phyloP scores from a whole-genome alignment of 1,140 invertebrate genomes.

The Choristoneura fumiferana region DNA sequence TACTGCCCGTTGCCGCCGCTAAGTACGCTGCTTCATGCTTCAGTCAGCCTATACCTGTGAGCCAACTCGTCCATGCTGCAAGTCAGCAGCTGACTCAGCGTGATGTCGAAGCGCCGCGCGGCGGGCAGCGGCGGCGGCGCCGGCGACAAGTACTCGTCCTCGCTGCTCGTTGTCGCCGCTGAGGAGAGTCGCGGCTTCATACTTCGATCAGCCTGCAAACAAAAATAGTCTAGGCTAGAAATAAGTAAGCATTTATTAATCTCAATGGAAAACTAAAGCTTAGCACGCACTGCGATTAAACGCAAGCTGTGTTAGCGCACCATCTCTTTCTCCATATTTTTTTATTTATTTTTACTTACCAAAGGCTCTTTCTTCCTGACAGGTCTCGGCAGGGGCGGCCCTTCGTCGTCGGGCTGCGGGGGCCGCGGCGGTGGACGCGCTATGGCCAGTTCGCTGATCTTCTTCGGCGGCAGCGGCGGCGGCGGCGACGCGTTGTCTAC shows the following conservation, averaged over 20 bases:
- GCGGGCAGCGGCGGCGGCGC: constrained; percentile 68
- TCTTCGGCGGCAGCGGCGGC: constrained; percentile 91
- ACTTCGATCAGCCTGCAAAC: constrained; percentile 53
- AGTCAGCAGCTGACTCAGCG: constrained; percentile 88
- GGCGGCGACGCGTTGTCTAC: constrained; percentile 82
- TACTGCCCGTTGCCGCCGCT: constrained; percentile 57
- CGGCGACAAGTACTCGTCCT: constrained; percentile 84
- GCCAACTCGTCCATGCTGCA: constrained; percentile 89
- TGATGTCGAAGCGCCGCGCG: constrained; percentile 82
- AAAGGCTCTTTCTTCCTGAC: constrained; percentile 80
- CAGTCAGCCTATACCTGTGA: constrained; percentile 63
- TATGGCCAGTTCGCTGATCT: constrained; percentile 72
- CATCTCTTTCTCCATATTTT: too few relatives aligned
- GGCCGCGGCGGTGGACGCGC: constrained; percentile 83
- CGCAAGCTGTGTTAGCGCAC: too few relatives aligned
- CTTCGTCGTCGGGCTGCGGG: constrained; percentile 81
- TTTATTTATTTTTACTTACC: constrained; percentile 36
- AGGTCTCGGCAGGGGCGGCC: constrained; percentile 82
- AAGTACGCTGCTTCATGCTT: constrained; percentile 57
- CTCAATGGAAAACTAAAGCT: too few relatives aligned
- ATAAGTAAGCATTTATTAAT: too few relatives aligned
- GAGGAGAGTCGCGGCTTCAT: constrained; percentile 58
- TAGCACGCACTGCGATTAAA: too few relatives aligned
- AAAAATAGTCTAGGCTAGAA: background rate
- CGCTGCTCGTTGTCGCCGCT: constrained; percentile 58